Conservation (phyloP, 2,113 vertebrate genomes). For the Charadrius vociferus region DNA sequence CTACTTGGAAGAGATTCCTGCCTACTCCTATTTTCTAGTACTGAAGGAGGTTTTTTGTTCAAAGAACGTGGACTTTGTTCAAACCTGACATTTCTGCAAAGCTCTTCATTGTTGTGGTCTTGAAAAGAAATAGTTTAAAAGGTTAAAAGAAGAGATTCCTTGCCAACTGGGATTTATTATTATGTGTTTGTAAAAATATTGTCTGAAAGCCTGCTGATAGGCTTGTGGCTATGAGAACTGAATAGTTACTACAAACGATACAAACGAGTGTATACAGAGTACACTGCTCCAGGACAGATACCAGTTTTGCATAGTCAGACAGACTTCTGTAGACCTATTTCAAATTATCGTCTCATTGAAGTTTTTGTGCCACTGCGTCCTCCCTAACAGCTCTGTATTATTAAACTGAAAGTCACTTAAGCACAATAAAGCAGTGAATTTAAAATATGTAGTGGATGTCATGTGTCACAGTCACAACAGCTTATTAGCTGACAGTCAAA, state of each 20-base stretch:
- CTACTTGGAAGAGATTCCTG: not conserved
- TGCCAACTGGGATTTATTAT: not conserved
- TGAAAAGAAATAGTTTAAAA: not conserved
- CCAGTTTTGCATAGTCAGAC: not conserved
- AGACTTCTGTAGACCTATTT: not conserved
- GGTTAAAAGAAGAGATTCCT: not conserved
- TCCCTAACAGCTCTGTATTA: not conserved
- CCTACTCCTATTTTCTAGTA: not conserved
- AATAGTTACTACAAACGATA: not conserved
- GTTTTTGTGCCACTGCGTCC: not conserved
- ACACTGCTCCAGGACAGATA: not conserved
- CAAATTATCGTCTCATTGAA: not conserved
- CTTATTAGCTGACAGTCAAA: not conserved
- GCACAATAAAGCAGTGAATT: not conserved
- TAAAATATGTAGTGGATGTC: not conserved
- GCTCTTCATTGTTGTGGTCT: not conserved
- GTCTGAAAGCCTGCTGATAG: not conserved
- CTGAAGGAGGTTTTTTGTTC: not conserved
- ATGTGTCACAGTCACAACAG: not conserved
- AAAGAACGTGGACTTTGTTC: not conserved
- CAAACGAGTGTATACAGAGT: not conserved
- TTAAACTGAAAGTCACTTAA: not conserved
- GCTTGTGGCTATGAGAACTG: not conserved
- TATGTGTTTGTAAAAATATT: not conserved
- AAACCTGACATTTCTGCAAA: conserved; percentile 16